These are phyloP conservation scores for Malurus leucopterus DNA, from an alignment of 2,797 vertebrate species.

Conservation along the genomic window DNA sequence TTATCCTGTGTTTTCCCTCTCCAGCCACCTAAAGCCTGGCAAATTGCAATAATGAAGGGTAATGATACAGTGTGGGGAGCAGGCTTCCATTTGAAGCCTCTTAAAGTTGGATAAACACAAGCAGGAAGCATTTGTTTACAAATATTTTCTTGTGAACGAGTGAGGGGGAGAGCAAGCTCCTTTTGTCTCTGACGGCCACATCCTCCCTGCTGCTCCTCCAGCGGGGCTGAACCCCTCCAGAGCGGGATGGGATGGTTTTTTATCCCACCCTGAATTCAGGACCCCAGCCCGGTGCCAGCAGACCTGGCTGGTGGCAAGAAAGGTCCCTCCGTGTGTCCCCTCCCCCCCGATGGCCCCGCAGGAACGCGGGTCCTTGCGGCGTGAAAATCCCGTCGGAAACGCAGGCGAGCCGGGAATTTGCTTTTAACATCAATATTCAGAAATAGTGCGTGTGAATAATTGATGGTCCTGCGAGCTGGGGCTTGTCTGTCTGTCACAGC, in stretches of 20 bases:
- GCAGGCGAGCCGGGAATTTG: conserved; percentile 43
- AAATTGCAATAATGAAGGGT: conserved; percentile 36
- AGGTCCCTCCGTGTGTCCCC: neutral
- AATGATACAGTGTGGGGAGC: conserved; percentile 23
- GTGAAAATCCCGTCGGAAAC: neutral
- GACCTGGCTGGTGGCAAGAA: neutral
- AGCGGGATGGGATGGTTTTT: rapidly evolving
- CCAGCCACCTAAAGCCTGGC: conserved; percentile 18
- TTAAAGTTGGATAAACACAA: conserved; percentile 4
- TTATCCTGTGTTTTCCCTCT: conserved; percentile 7
- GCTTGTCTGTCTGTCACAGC: conserved; percentile 73
- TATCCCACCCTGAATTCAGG: rapidly evolving
- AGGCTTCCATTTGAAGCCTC: neutral
- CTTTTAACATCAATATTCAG: conserved; percentile 94
- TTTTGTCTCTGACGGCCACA: neutral
- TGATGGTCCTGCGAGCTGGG: conserved; percentile 77
- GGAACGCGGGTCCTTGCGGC: neutral
- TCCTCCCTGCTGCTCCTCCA: neutral
- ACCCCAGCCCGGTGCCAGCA: rapidly evolving
- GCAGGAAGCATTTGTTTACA: conserved; percentile 23
- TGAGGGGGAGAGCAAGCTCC: neutral
- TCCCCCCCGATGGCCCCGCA: rapidly evolving
- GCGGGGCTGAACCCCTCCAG: neutral
- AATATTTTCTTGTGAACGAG: neutral
- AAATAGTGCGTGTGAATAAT: conserved; percentile 84